Evolutionary conservation across 2,113 vertebrate genomes (phyloP), one percentile per base, ranked within the genome.

Genomic region (Rhagologus leucostigma): DNA sequence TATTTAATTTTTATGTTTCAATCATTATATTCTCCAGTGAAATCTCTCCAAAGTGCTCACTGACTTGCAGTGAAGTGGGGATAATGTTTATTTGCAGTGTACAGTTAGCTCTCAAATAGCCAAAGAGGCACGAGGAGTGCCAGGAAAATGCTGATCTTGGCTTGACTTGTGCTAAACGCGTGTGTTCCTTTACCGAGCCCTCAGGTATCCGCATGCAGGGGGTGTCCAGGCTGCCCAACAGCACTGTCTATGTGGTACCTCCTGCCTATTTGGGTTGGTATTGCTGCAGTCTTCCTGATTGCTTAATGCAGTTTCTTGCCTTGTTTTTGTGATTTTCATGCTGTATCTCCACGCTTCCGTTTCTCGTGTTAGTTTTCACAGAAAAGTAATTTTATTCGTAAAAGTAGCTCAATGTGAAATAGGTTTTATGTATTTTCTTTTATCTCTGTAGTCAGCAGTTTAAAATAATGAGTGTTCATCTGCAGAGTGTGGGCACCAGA

Each of bases 161-260:
- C 47, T 27, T 64, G 29, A 10, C 42, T 62, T 37, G 5, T 39
- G 2, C 18, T 22, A 29, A 39, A 12, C 6, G 35, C n/a, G 49
- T 67, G 33, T 89, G 14, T 92, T 97, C 98, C 98, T 99, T 98
- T 96, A 98, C 78, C 53, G 73, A 85, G 24, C 79, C 22, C 65
- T 42, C 93, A 99, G 98, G 98, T 93, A 98, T 99, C 89, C 98
- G 97, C 32, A 99, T 99, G 99, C 99, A 99, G 93, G 99, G 99
- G 11, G 98, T 98, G 50, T 99, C 99, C n/a, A 98, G 99, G 20
- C 97, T 99, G 11, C 99, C 99, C 39, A 99, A 99, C 98, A 98
- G 99, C 98, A 99, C 99, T 0, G 84, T 99, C 75, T 98, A 98
- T 11, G 98, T 99, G 69, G 99, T 99, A 9, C 98, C 99, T 67